Evolutionary conservation across 30 jellyfish, hydroid and myxozoan species (phyloP).

Genomic region (Hydra vulgaris): DNA sequence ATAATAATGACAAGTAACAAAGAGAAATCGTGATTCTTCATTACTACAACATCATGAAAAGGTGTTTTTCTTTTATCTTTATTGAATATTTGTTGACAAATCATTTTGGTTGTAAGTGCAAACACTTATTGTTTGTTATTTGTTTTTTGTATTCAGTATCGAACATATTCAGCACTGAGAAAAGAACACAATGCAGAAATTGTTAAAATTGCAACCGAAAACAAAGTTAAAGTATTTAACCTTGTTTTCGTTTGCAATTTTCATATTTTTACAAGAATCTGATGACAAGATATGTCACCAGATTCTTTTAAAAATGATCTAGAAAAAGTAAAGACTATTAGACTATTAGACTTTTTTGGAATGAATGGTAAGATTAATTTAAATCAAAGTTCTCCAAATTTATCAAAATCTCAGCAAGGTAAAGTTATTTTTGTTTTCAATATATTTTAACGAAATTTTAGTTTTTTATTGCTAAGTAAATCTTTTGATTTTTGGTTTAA

Average conservation of each 20-base stretch:
- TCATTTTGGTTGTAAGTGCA: not conserved
- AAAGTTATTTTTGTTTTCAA: no score
- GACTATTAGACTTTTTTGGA: no score
- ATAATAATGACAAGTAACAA: slow-evolving; percentile 63
- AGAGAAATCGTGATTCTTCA: slow-evolving; percentile 86
- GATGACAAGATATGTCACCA: no score
- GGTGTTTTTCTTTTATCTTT: slow-evolving; percentile 13
- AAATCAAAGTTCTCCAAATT: not conserved
- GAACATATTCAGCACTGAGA: slow-evolving; percentile 86
- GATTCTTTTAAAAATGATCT: slow-evolving; percentile 23
- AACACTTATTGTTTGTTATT: not conserved
- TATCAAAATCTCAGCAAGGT: slow-evolving; percentile 30
- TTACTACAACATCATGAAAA: slow-evolving; percentile 85
- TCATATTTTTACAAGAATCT: no score
- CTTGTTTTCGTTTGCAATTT: no score
- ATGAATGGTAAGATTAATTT: not conserved
- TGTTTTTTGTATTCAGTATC: slow-evolving; percentile 60
- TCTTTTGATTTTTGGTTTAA: no score
- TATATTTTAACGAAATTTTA: no score
- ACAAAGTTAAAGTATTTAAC: no score
- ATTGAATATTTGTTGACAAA: not conserved
- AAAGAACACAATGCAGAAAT: slow-evolving; percentile 98
- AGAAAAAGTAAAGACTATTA: no score
- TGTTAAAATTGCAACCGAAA: slow-evolving; percentile 97
- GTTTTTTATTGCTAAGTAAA: no score